These are phyloP conservation scores for Drosophila sproati DNA, from an alignment of 1,140 invertebrate genomes.

Conservation along the genomic window DNA sequence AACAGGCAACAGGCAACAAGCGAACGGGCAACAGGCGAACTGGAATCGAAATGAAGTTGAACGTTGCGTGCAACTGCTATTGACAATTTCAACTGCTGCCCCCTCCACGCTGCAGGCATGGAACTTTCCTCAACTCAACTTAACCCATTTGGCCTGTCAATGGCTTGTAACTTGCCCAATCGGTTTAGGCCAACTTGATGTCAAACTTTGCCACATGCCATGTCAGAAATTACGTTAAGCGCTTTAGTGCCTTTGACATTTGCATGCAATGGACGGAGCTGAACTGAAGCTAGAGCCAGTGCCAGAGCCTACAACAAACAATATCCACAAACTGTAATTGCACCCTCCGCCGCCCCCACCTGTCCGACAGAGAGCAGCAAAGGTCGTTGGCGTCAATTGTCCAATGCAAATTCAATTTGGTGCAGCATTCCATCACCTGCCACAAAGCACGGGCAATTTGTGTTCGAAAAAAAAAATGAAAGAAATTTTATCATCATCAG, in stretches of 20 bases:
- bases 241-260: conserved; percentile 48
- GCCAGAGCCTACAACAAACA: conserved; percentile 7
- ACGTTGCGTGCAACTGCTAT: conserved; percentile 48
- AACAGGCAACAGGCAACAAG: not conserved
- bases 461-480: not conserved
- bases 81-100: conserved; percentile 19
- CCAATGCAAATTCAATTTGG: conserved; percentile 24
- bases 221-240: conserved; percentile 53
- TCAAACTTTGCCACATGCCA: conserved; percentile 50
- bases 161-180: conserved; percentile 42
- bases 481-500: not conserved
- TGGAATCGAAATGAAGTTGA: conserved; percentile 2
- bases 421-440: conserved; percentile 8
- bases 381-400: conserved; percentile 25
- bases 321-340: conserved; percentile 41
- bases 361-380: conserved; percentile 9
- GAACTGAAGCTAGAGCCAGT: not conserved
- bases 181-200: conserved; percentile 44
- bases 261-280: conserved; percentile 33
- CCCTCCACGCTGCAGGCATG: conserved; percentile 21
- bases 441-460: not conserved
- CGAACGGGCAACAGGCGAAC: conserved; percentile 5
- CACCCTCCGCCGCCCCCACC: not conserved
- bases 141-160: conserved; percentile 52
- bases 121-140: conserved; percentile 45